A percentile compares a stretch with the other conserved stretches of the same genome.
These are phyloP conservation scores for Spinibarbus caldwelli DNA, from an alignment of 2,797 vertebrate species.

Conservation along the genomic window DNA sequence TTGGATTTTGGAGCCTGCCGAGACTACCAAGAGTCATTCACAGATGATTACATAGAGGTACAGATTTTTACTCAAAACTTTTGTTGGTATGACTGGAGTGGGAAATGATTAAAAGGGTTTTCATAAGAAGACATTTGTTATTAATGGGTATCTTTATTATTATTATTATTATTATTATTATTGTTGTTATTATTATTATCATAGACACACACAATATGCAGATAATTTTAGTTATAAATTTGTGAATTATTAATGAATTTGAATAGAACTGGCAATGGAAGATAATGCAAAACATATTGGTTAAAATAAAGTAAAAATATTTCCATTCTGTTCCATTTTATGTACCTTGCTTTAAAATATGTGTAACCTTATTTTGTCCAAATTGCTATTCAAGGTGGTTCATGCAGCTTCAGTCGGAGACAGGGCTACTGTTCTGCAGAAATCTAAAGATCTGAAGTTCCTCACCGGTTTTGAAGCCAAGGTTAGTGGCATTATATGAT, in stretches of 20 bases:
- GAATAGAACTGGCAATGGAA: neutral
- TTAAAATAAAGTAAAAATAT: neutral
- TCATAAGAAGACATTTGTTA: neutral
- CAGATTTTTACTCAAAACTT: neutral
- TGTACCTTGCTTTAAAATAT: neutral
- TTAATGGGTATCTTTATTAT: neutral
- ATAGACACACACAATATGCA: neutral
- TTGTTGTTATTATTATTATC: neutral
- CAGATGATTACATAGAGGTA: neutral
- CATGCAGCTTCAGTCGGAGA: constrained; percentile 85
- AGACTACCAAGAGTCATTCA: neutral
- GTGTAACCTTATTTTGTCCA: neutral
- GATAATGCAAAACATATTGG: neutral
- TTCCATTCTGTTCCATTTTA: neutral
- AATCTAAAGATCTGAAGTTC: constrained; percentile 88
- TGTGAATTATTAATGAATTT: neutral
- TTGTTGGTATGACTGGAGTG: neutral
- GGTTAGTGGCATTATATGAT: constrained; percentile 69
- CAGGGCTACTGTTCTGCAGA: constrained; percentile 82
- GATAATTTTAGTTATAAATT: neutral
- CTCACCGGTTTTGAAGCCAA: constrained; percentile 92
- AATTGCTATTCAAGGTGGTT: constrained; percentile 80
- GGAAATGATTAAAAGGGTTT: neutral
- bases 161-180: too few relatives aligned
- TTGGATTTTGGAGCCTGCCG: neutral